Conservation (phyloP, 2,888 invertebrate genomes). For the Cerceris ruficornis region DNA sequence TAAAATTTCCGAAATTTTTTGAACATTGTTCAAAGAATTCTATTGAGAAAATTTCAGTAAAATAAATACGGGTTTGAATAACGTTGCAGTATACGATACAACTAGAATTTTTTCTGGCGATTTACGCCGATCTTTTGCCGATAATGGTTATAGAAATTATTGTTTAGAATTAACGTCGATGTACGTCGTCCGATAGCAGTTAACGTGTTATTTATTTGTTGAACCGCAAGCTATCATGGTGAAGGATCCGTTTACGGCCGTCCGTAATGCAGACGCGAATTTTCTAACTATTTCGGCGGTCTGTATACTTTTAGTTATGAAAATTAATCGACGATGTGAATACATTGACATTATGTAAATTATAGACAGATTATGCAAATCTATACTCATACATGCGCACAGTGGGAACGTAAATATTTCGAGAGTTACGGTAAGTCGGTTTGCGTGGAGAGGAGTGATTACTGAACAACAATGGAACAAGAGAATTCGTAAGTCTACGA, state of each 20-base stretch:
- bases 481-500: neutral
- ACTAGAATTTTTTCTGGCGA: too few relatives aligned
- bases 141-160: too few relatives aligned
- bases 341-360: constrained; percentile 47
- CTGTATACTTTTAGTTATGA: constrained; percentile 18
- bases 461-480: neutral
- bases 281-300: constrained; percentile 29
- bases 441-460: neutral
- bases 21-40: neutral
- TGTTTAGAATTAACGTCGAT: too few relatives aligned
- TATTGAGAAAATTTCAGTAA: too few relatives aligned
- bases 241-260: neutral
- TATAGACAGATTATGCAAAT: constrained; percentile 41
- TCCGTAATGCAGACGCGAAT: constrained; percentile 23
- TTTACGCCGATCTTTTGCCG: too few relatives aligned
- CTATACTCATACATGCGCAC: neutral
- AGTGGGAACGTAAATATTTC: constrained; percentile 26
- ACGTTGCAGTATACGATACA: neutral
- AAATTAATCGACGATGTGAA: constrained; percentile 43
- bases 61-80: neutral
- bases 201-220: too few relatives aligned
- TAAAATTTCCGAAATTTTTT: neutral
- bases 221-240: too few relatives aligned
- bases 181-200: too few relatives aligned
- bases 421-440: constrained; percentile 12